Evolutionary conservation across 1,140 invertebrate genomes (phyloP), one percentile per base, ranked within the genome.

Genomic region (Aphidius ervi): DNA sequence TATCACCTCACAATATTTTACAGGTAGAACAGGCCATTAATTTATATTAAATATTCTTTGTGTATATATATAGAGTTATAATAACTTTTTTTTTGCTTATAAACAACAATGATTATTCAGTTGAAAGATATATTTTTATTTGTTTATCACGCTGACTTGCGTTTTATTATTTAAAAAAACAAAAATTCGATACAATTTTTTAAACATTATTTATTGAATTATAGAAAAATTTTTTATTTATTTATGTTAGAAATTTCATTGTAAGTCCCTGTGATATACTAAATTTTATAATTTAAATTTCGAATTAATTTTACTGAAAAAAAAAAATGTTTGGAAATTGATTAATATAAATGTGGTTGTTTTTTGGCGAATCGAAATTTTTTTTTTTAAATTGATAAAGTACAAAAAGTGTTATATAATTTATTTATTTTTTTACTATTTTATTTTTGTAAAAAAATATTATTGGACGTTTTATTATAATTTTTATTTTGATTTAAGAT

Each of bases 91-190:
- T 31, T 43, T 8, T 45, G 43, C 43, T n/a, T 20, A 47, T 40
- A 52, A 62, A 62, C 5, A 59, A 52, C 10, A 46, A 46, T n/a
- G 40, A 46, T 43, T 55, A 59, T n/a, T 42, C 56, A 43, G 57
- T 48, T 48, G 45, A 56, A 40, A 62, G 47, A 45, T 61, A 50
- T 47, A 64, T 55, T 61, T 64, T 61, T 61, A 64, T 61, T 64
- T 60, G 20, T 64, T 59, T 45, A 54, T 48, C 43, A 61, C 49
- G 50, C 59, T 64, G 63, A 64, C 63, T 64, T 61, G 59, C 56
- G 53, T 61, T 57, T 61, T 31, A 31, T 31, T 31, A 31, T 16
- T 16, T 16, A 16, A 16, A 16, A 16, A 16, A 16, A 16, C 16
- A 16, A 16, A 61, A 56, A 64, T 59, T 9, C 46, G 50, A 61